These are phyloP conservation scores for Emydoidea blandingii DNA, from an alignment of 2,797 vertebrate species.

Conservation along the genomic window DNA sequence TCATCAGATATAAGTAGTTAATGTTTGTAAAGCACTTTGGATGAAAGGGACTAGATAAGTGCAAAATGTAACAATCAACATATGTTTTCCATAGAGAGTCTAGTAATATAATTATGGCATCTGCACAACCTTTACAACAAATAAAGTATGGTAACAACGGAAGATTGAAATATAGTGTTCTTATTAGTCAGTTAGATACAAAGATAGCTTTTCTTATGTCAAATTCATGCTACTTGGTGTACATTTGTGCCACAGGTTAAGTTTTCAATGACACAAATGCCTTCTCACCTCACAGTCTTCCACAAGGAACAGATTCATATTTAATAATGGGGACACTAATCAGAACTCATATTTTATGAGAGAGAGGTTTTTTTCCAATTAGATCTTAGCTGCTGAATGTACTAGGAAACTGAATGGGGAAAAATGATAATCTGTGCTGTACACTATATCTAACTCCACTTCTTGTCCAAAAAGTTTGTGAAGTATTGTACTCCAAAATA, in stretches of 20 bases:
- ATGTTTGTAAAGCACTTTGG: constrained; percentile 8
- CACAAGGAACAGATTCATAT: not conserved
- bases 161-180: not conserved
- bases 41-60: constrained; percentile 6
- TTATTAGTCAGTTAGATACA: not conserved
- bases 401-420: not conserved
- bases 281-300: not conserved
- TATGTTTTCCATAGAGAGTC: not conserved
- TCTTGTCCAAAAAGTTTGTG: not conserved
- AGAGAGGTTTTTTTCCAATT: not conserved
- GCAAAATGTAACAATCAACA: not conserved
- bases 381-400: not conserved
- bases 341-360: not conserved
- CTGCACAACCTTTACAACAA: not conserved
- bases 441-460: rapidly evolving
- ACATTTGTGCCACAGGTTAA: not conserved
- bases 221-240: not conserved
- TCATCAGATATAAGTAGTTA: constrained; percentile 20
- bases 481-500: rapidly evolving
- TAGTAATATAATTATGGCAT: not conserved
- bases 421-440: not conserved
- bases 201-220: not conserved
- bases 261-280: not conserved
- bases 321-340: not conserved
- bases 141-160: not conserved